These are phyloP conservation scores for Rhimphoctona megacephalus DNA, from an alignment of 2,888 invertebrate species.

Conservation along the genomic window DNA sequence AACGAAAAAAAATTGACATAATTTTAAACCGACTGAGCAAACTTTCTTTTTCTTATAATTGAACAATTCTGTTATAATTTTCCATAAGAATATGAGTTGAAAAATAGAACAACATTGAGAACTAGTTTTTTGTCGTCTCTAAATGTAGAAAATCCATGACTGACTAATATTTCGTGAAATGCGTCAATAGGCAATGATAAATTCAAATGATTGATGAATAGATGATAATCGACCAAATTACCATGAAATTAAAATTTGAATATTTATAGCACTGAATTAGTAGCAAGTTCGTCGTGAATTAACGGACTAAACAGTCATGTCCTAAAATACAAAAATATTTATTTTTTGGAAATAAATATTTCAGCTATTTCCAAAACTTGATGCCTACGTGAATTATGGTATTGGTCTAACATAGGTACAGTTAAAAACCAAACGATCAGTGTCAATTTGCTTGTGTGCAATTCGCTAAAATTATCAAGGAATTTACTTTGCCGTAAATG, in stretches of 20 bases:
- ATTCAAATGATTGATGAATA: background rate
- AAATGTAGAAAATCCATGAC: background rate
- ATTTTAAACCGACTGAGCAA: no score
- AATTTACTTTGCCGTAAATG: no score
- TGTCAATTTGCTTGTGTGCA: background rate
- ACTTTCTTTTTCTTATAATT: background rate
- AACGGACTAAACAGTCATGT: slow-evolving; percentile 1
- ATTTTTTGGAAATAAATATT: background rate
- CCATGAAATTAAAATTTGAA: background rate
- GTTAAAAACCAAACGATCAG: background rate
- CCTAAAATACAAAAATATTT: background rate
- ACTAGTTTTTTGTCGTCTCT: background rate
- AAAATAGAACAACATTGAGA: background rate
- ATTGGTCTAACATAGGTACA: background rate
- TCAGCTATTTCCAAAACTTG: background rate
- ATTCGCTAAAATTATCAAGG: no score
- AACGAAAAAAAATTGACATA: no score
- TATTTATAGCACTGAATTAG: background rate
- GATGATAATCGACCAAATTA: background rate
- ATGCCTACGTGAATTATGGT: background rate
- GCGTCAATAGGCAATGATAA: background rate
- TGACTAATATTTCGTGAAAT: background rate
- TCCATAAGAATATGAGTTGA: background rate
- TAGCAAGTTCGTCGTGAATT: background rate
- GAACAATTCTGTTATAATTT: background rate